phyloP scores from a whole-genome alignment of 2,113 vertebrate species.

The Isurus oxyrinchus region DNA sequence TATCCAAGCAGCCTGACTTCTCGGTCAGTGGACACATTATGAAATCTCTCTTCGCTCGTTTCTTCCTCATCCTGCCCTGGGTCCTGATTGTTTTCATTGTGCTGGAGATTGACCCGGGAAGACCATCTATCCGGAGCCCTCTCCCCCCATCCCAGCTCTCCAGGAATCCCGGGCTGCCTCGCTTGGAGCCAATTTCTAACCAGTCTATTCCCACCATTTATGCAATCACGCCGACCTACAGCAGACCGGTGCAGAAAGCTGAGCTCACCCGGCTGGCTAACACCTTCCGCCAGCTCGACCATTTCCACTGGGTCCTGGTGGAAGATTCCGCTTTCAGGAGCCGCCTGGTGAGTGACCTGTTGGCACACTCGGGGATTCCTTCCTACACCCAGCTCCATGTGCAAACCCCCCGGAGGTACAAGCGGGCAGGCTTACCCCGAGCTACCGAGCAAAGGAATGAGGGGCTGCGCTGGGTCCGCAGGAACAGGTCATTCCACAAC shows the following conservation, averaged over 20 bases:
- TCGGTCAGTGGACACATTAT: conserved; percentile 53
- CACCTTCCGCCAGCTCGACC: conserved; percentile 87
- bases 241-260: conserved; percentile 88
- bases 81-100: conserved; percentile 83
- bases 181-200: not conserved
- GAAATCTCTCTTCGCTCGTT: conserved; percentile 81
- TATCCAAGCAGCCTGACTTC: not conserved
- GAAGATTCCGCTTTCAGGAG: conserved; percentile 78
- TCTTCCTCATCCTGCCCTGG: conserved; percentile 86
- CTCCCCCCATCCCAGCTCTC: conserved; percentile 45
- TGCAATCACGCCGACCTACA: conserved; percentile 93
- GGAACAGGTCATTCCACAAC: conserved; percentile 64
- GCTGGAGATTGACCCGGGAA: conserved; percentile 77
- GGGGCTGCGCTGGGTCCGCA: conserved; percentile 81
- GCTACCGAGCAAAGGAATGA: conserved; percentile 93
- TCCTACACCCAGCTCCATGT: conserved; percentile 82
- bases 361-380: conserved; percentile 69
- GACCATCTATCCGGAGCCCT: conserved; percentile 56
- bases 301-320: conserved; percentile 89
- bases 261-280: conserved; percentile 89
- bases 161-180: conserved; percentile 7
- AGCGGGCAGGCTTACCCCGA: conserved; percentile 80
- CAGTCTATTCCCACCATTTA: conserved; percentile 71
- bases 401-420: conserved; percentile 87
- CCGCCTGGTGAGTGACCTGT: conserved; percentile 80